These are phyloP conservation scores for Drymodes brunneopygia DNA, from an alignment of 2,113 vertebrate genomes.

Conservation along the genomic window DNA sequence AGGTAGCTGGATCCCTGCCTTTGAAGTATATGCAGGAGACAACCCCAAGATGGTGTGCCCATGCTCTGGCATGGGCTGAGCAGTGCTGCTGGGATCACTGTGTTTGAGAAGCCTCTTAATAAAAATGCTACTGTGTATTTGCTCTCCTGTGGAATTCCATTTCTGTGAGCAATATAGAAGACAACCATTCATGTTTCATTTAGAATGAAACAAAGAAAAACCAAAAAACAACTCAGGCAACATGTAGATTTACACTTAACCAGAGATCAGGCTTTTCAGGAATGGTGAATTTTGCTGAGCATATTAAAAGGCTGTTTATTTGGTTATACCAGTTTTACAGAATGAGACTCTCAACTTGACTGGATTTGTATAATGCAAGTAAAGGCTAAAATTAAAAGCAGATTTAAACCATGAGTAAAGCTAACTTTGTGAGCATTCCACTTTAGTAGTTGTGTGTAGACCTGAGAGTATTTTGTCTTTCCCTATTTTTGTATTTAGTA, in stretches of 20 bases:
- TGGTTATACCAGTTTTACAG: neutral
- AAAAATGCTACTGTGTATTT: neutral
- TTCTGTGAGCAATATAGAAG: neutral
- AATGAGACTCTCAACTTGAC: neutral
- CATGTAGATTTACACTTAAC: neutral
- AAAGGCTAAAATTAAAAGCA: neutral
- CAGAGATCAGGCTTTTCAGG: constrained; percentile 23
- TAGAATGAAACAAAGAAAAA: neutral
- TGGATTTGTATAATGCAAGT: neutral
- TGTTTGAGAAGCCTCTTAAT: neutral
- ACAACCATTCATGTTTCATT: neutral
- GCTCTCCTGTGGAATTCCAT: neutral
- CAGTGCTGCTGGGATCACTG: neutral
- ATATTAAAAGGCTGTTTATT: neutral
- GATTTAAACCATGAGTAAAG: neutral
- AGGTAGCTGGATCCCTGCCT: neutral
- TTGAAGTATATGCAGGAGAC: neutral
- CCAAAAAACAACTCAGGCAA: neutral
- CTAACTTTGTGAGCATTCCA: neutral
- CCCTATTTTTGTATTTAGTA: neutral
- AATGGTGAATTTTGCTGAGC: neutral
- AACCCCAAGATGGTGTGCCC: neutral
- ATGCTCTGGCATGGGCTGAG: neutral
- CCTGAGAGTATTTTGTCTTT: neutral
- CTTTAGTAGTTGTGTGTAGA: neutral